Percentiles rank a stretch among this genome's conserved stretches.
Conservation (phyloP, 2,113 vertebrate genomes). For the Halcyon senegalensis region DNA sequence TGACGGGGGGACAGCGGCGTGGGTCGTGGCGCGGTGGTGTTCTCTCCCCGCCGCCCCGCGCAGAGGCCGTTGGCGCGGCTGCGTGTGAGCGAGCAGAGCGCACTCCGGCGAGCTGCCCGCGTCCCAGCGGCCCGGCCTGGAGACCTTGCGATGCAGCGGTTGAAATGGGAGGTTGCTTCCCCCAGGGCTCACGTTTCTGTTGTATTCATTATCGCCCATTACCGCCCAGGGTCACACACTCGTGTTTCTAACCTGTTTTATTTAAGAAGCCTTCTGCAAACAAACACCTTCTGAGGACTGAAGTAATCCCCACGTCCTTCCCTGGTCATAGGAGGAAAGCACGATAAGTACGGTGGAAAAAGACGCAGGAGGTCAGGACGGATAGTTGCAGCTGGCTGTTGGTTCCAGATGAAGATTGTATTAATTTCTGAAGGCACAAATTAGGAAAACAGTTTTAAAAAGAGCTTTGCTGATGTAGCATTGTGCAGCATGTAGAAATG, state of each 20-base stretch:
- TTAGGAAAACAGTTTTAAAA: neutral
- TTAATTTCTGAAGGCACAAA: neutral
- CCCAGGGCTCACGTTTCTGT: neutral
- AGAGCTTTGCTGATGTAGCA: neutral
- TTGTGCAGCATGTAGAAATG: neutral
- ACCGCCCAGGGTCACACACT: neutral
- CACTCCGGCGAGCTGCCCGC: fast-evolving
- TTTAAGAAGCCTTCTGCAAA: neutral
- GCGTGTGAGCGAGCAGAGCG: neutral
- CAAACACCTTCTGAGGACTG: neutral
- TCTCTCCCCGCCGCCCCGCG: neutral
- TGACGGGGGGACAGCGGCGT: fast-evolving
- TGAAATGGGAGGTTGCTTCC: neutral
- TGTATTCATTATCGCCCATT: neutral
- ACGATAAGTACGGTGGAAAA: fast-evolving
- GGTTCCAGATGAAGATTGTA: neutral
- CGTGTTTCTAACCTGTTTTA: neutral
- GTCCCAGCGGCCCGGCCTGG: neutral
- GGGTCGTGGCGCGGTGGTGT: fast-evolving
- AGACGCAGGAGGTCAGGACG: neutral
- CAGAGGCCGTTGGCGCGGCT: neutral
- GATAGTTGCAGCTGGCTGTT: neutral
- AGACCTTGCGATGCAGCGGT: neutral
- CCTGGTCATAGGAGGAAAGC: neutral
- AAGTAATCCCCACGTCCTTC: neutral